Percentiles rank a stretch among this genome's conserved stretches.
Conservation (phyloP, 2,113 vertebrate species). For the Limnothrissa miodon region DNA sequence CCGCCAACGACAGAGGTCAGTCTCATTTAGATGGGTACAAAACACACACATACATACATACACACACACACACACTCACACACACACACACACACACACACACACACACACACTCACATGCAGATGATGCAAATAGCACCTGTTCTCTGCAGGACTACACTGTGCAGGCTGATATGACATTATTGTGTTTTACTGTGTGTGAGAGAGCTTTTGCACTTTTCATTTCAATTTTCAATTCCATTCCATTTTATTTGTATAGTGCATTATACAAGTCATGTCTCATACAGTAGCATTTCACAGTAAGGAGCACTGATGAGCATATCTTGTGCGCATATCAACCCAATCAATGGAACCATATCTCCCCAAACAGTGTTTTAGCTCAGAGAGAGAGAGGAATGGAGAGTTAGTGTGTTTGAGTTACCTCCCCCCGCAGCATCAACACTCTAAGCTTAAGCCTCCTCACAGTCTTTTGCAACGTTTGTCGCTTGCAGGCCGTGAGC, state of each 20-base stretch:
- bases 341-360: not conserved
- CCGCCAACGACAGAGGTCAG: not conserved
- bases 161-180: not conserved
- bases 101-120: not conserved
- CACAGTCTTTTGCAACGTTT: not conserved
- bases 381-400: not conserved
- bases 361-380: constrained; percentile 7
- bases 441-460: not conserved
- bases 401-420: not conserved
- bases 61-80: not conserved
- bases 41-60: too few species aligned
- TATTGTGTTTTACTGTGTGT: not conserved
- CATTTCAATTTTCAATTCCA: too few species aligned
- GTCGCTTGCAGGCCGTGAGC: not conserved
- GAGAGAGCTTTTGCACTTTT: not conserved
- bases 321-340: not conserved
- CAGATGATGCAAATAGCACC: not conserved
- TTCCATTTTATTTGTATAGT: too few species aligned
- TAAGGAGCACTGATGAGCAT: too few species aligned
- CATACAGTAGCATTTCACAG: too few species aligned
- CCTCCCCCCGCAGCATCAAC: not conserved
- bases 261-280: too few species aligned
- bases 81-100: not conserved
- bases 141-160: not conserved
- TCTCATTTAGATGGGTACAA: not conserved